These are phyloP conservation scores for Acrobasis consociella DNA, from an alignment of 2,888 invertebrate genomes.

Conservation along the genomic window DNA sequence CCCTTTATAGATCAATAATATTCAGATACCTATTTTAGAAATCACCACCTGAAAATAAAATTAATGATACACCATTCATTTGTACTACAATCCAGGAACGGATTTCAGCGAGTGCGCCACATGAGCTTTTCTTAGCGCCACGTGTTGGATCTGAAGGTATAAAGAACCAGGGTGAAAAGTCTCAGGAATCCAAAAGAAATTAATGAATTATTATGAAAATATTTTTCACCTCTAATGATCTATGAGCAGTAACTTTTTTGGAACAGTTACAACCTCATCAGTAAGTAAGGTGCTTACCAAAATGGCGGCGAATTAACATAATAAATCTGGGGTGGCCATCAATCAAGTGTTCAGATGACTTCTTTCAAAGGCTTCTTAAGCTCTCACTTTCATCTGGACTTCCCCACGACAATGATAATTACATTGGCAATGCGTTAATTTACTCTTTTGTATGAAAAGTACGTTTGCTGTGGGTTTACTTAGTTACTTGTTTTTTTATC, in stretches of 20 bases:
- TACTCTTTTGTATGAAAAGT: slow-evolving; percentile 37
- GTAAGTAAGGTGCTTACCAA: slow-evolving; percentile 35
- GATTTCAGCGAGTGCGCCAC: too few species aligned
- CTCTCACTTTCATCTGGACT: slow-evolving; percentile 75
- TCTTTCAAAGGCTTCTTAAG: slow-evolving; percentile 76
- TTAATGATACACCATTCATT: too few species aligned
- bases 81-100: too few species aligned
- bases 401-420: slow-evolving; percentile 51
- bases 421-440: slow-evolving; percentile 43
- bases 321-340: slow-evolving; percentile 74
- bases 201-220: slow-evolving; percentile 7
- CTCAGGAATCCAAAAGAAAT: neutral
- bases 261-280: slow-evolving; percentile 17
- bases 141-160: too few species aligned
- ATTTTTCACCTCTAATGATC: slow-evolving; percentile 13
- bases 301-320: slow-evolving; percentile 72
- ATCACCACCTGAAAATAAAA: too few species aligned
- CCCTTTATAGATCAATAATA: too few species aligned
- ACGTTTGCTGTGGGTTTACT: too few species aligned
- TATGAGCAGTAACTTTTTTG: slow-evolving; percentile 10
- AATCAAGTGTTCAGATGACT: slow-evolving; percentile 70
- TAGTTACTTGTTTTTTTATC: too few species aligned
- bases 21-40: too few species aligned
- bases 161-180: too few species aligned
- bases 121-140: too few species aligned